Evolutionary conservation across 2,888 invertebrate species (phyloP).

Genomic region (Cephus nigrinus): DNA sequence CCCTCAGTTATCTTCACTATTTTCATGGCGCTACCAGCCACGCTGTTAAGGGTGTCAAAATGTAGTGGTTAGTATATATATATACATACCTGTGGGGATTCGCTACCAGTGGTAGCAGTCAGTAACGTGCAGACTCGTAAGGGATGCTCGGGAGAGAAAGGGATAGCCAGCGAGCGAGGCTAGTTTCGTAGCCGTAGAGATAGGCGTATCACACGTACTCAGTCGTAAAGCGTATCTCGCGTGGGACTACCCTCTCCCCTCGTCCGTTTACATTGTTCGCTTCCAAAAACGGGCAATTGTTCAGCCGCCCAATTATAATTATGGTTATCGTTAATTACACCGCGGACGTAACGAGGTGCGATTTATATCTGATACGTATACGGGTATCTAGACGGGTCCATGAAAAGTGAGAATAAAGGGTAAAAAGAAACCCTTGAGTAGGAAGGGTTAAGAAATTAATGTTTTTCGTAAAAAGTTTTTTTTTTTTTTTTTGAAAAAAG

Average conservation of each 20-base stretch:
- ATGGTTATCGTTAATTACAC: neutral
- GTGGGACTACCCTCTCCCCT: neutral
- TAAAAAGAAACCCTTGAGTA: neutral
- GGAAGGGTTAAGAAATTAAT: neutral
- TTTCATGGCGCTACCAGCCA: neutral
- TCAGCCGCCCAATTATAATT: conserved; percentile 1
- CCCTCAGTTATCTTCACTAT: neutral
- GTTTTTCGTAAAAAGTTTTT: neutral
- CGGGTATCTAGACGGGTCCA: neutral
- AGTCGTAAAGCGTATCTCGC: conserved; percentile 40
- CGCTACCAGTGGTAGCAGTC: neutral
- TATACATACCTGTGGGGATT: neutral
- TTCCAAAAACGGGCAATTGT: neutral
- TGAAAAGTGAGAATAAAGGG: neutral
- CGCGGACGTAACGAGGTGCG: neutral
- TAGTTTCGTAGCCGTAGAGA: conserved; percentile 20
- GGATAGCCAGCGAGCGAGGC: neutral
- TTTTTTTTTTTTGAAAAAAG: too few relatives aligned
- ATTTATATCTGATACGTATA: neutral
- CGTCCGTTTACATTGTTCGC: conserved; percentile 7
- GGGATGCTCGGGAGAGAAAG: neutral
- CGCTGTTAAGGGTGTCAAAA: neutral
- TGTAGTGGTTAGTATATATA: neutral
- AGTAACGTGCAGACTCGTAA: conserved; percentile 11
- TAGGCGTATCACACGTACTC: conserved; percentile 32